A percentile compares a stretch with the other conserved stretches of the same genome.
phyloP scores from a whole-genome alignment of 2,113 vertebrate genomes.

The Saccopteryx bilineata region DNA sequence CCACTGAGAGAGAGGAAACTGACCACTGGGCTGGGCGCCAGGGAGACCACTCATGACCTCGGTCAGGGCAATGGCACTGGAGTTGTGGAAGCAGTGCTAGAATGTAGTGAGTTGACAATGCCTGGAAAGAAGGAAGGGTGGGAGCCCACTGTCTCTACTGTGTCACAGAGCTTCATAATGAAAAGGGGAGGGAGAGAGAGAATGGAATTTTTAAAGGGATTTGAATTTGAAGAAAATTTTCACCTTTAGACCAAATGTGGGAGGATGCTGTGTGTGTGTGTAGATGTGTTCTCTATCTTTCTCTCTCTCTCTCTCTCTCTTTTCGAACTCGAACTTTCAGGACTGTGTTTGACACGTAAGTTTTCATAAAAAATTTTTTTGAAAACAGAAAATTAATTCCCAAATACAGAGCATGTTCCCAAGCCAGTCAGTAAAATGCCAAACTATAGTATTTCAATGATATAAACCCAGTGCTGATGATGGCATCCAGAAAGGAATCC shows the following conservation, averaged over 20 bases:
- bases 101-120: not conserved
- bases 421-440: not conserved
- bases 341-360: not conserved
- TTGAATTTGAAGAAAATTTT: not conserved
- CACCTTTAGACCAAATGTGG: not conserved
- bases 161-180: not conserved
- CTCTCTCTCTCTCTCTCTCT: not conserved
- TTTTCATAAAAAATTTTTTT: not conserved
- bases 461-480: not conserved
- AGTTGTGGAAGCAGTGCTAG: not conserved
- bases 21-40: not conserved
- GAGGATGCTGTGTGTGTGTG: not conserved
- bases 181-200: not conserved
- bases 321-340: not conserved
- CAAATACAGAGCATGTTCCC: not conserved
- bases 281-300: not conserved
- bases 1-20: not conserved
- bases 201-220: not conserved
- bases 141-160: not conserved
- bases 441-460: not conserved
- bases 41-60: not conserved
- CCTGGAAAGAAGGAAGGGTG: fast-evolving
- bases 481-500: not conserved
- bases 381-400: not conserved
- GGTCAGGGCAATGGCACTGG: not conserved